Percentiles rank a stretch among this genome's conserved stretches.
These are phyloP conservation scores for Istiophorus platypterus DNA, from an alignment of 2,113 vertebrate genomes.

Conservation along the genomic window DNA sequence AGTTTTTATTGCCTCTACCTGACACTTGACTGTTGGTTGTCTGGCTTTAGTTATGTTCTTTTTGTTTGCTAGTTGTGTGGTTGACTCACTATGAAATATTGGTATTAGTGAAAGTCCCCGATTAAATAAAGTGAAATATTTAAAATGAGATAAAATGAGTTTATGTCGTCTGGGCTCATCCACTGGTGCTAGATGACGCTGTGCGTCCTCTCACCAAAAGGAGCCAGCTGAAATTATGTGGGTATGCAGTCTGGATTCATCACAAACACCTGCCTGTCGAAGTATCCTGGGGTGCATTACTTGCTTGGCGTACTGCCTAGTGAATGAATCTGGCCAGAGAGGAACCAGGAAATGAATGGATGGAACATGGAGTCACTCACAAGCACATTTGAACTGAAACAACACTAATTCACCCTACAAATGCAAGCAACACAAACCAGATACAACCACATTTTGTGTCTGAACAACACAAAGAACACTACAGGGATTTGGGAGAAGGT, in stretches of 20 bases:
- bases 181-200: background rate
- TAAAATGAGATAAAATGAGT: background rate
- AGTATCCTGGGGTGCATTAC: background rate
- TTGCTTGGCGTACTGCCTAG: background rate
- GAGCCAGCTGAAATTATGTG: background rate
- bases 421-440: background rate
- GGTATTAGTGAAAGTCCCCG: background rate
- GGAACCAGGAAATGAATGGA: background rate
- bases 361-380: background rate
- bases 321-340: background rate
- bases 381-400: background rate
- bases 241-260: background rate
- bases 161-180: background rate
- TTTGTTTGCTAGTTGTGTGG: background rate
- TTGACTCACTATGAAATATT: background rate
- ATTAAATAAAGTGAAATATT: background rate
- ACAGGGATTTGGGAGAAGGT: constrained; percentile 12
- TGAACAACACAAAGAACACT: background rate
- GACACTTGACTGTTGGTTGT: background rate
- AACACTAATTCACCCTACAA: background rate
- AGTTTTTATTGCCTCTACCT: background rate
- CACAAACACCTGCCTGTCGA: background rate
- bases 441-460: background rate
- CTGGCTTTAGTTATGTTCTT: background rate
- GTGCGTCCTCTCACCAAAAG: background rate